Evolutionary conservation across 2,888 invertebrate genomes (phyloP).

Genomic region (Xylocampa areola): DNA sequence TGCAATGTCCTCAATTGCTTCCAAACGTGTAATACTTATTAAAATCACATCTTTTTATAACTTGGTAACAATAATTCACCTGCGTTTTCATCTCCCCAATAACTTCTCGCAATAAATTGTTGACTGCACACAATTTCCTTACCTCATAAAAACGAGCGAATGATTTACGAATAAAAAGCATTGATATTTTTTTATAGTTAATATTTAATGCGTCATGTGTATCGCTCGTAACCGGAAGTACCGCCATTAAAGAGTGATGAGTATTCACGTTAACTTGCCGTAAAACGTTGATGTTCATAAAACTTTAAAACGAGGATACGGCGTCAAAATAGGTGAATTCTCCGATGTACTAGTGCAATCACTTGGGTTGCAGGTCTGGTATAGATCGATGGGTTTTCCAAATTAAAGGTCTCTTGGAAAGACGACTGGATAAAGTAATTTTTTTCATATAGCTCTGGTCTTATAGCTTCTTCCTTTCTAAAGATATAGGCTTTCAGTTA

Average conservation of each 20-base stretch:
- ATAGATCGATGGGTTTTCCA: no score
- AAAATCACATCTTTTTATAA: no score
- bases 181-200: constrained; percentile 54
- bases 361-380: neutral
- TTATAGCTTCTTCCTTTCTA: no score
- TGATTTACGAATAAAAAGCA: constrained; percentile 52
- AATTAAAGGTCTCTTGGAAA: no score
- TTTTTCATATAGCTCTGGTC: no score
- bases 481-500: no score
- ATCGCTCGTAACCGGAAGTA: constrained; percentile 63
- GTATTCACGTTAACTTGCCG: constrained; percentile 63
- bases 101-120: constrained; percentile 9
- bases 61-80: no score
- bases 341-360: constrained; percentile 12
- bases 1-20: no score
- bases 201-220: constrained; percentile 50
- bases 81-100: neutral
- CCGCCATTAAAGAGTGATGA: constrained; percentile 52
- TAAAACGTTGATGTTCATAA: constrained; percentile 61
- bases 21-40: no score
- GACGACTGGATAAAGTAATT: no score
- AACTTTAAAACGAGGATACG: constrained; percentile 63
- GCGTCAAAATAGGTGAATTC: constrained; percentile 52
- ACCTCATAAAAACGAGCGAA: constrained; percentile 41
- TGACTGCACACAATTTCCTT: constrained; percentile 26